These are phyloP conservation scores for Lucifuga dentata DNA, from an alignment of 2,113 vertebrate genomes.

Conservation along the genomic window DNA sequence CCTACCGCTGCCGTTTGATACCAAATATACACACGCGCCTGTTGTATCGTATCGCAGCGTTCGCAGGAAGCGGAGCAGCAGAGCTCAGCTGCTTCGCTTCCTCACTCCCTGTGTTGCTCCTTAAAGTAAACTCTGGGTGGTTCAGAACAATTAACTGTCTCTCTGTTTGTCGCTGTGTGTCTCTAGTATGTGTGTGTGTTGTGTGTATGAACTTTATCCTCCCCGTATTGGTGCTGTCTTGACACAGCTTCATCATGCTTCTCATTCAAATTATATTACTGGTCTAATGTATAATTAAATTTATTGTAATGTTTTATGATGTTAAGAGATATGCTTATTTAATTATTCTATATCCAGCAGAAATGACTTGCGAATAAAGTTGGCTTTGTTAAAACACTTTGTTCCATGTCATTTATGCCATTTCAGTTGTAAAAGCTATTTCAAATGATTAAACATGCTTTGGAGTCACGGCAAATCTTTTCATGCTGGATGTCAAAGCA, in stretches of 20 bases:
- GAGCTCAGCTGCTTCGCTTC: conserved; percentile 24
- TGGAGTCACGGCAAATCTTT: conserved; percentile 12
- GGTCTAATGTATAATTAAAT: conserved; percentile 52
- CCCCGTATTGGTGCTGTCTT: background rate
- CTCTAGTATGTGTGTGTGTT: conserved; percentile 3
- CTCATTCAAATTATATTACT: conserved; percentile 21
- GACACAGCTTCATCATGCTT: background rate
- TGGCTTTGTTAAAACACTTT: conserved; percentile 41
- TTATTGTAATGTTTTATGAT: conserved; percentile 49
- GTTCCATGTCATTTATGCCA: conserved; percentile 50
- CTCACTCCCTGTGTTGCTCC: background rate
- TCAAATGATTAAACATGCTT: conserved; percentile 31
- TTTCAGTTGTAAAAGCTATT: conserved; percentile 37
- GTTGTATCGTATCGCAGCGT: conserved; percentile 34
- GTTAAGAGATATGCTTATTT: conserved; percentile 70
- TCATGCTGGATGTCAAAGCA: conserved; percentile 36
- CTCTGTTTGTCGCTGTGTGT: background rate
- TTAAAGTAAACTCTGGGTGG: background rate
- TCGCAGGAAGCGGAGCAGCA: conserved; percentile 29
- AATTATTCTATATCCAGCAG: conserved; percentile 67
- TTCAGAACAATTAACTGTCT: background rate
- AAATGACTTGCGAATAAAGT: conserved; percentile 68
- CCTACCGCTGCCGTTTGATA: conserved; percentile 42
- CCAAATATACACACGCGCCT: conserved; percentile 37
- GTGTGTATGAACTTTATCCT: background rate